Base-by-base conservation (phyloP, 2,888 invertebrate species). In the Gonocerus acuteangulatus region DNA sequence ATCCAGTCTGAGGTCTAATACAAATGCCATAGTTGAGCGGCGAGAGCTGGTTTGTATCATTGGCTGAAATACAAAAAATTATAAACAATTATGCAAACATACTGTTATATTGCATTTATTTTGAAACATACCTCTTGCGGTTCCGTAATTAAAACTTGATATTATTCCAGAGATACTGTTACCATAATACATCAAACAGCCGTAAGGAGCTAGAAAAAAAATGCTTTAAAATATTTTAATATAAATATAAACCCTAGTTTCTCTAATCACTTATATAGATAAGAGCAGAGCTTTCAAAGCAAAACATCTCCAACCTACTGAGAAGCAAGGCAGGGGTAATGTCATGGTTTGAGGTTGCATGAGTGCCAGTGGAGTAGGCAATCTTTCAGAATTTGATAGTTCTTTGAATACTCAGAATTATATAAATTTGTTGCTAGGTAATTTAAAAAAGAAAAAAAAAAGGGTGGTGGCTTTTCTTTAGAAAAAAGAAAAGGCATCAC, bases 1-100 rank as follows among this genome's bases (percentile, higher is more conserved):
- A 84, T 11, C 86, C 87, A 0, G 84, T 79, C 52, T 80, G 82
- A 81, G 84, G 84, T 69, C 83, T 77, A 18, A 90, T 79, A 69
- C 90, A 90, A 56, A 88, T 82, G 2, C 89, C 89, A 71, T 90
- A 90, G 72, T 83, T 82, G 65, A 82, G 75, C 71, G 83, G 84
- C 1, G 80, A 56, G 22, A 63, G 56, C 36, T 61, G 63, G 18
- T 58, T 22, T n/a, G 18, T 34, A 13, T 27, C 56, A 22, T 22
- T 56, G 1, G 18, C 15, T 1, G 11, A 44, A 15, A 44, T 16
- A 6, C 6, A 44, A 18, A 44, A 44, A 36, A 36, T 45, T 15
- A 7, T 48, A 15, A 2, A 7, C 1, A 2, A 47, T 23, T 23
- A 23, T 11, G 11, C 13, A 34, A 34, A n/a, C n/a, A n/a, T n/a